Base-by-base conservation (phyloP, 2,113 vertebrate species). In the Nanorana parkeri region DNA sequence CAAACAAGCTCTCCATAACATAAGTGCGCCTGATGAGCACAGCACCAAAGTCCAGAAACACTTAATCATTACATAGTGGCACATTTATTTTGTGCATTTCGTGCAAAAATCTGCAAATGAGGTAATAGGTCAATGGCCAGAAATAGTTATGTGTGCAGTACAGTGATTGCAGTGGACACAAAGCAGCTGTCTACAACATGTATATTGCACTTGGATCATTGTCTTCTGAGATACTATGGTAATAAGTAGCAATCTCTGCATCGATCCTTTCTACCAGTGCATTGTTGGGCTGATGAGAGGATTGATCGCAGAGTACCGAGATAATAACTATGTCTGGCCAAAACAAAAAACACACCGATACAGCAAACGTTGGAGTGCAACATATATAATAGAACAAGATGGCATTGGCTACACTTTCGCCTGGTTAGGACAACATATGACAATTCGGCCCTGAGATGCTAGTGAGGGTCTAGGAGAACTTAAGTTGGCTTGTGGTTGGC, bases 361-460 rank as follows among this genome's bases (percentile, higher is more conserved):
- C 11, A 47, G 32, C 82, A 86, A 86, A 83, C 76, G 75, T 81
- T 84, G 81, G 88, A 83, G 88, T 87, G 86, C 77, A 81, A 71
- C 73, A 86, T 85, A 83, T 85, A 71, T 84, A 85, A 85, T 85
- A 84, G 88, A 86, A 86, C 61, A 90, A 73, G 15, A n/a, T 68
- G 32, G 68, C 86, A n/a, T n/a, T 90, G 89, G 76, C 66, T 84
- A 83, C 79, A 83, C 92, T 94, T 94, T 93, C 93, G 93, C 93
- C 91, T 92, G 69, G 88, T 24, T 85, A 85, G 81, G 54, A 87
- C 65, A 86, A 87, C 84, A 56, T 73, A 86, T 81, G 80, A 88
- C 89, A 86, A 61, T 69, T 41, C 69, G 64, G 68, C 47, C 67
- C 17, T 68, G 81, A 85, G 87, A 81, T 85, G 73, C 21, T 36